Evolutionary conservation across 2,113 vertebrate species (phyloP).

Genomic region (Fulmarus glacialis): DNA sequence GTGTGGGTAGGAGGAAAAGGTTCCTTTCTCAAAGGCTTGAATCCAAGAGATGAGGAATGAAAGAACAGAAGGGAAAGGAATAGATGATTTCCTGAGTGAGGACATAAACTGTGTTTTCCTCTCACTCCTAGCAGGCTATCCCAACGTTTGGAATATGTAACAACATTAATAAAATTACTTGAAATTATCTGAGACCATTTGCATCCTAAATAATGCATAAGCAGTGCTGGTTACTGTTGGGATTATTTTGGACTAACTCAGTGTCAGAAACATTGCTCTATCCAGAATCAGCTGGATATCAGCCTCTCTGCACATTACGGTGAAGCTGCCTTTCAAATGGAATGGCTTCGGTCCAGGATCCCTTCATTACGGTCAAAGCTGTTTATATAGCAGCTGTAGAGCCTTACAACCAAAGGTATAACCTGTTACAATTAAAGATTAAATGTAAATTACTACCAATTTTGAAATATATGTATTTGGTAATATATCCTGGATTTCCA

Average conservation of each 20-base stretch:
- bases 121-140: neutral
- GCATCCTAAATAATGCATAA: slow-evolving; percentile 5
- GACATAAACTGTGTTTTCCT: neutral
- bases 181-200: slow-evolving; percentile 3
- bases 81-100: neutral
- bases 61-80: neutral
- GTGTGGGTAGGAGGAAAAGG: neutral
- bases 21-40: neutral
- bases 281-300: neutral
- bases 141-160: neutral
- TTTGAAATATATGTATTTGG: neutral
- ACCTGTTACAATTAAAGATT: neutral
- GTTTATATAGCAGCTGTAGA: neutral
- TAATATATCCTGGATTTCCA: neutral
- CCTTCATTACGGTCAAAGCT: neutral
- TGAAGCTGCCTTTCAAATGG: neutral
- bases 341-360: neutral
- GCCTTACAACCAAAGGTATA: neutral
- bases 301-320: neutral
- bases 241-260: neutral
- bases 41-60: neutral
- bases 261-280: neutral
- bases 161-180: neutral
- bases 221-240: neutral
- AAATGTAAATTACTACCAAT: neutral